Base-by-base conservation (phyloP, 2,797 vertebrate species). In the Toxotes lorentzi region DNA sequence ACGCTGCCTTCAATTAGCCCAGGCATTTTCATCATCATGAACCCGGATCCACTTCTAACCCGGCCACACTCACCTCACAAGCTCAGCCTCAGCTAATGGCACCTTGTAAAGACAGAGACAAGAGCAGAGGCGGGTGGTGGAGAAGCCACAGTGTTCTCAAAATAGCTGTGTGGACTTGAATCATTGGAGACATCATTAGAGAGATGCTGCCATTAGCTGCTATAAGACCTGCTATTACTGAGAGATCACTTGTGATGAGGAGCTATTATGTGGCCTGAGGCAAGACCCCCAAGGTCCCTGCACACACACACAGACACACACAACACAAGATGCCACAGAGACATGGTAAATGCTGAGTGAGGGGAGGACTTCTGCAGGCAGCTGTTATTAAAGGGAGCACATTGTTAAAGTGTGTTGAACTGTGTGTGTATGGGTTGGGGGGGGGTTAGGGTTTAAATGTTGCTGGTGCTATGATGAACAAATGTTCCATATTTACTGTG, bases 121-220 rank as follows among this genome's bases (percentile, higher is more conserved):
- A 85, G 76, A 57, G 76, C 13, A 23, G 78, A 48, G 77, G 71
- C 14, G 68, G 69, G 62, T 53, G 56, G 48, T 6, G 24, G 27
- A 38, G 56, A 50, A 77, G 65, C 84, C 79, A 0, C 67, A 78
- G 43, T 1, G 2, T 53, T 58, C 78, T 60, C n/a, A 78, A 79
- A 90, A 91, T 90, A 91, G 78, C 73, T 63, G 67, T 5, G 6
- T 38, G 73, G 58, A 54, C 70, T 58, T 17, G 59, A 73, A 87
- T 89, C 85, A 87, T 70, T 88, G 83, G 82, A 79, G 83, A 74
- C 89, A 64, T 89, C 81, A 86, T 89, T 76, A 87, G 70, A 89
- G 78, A 67, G 88, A 86, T 67, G 81, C 81, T 79, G 71, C 72
- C 66, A 82, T 87, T 87, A 84, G 79, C 79, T 69, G 58, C 77